Percentiles rank a stretch among this genome's conserved stretches.
Evolutionary conservation across 2,888 invertebrate species (phyloP).

Genomic region (Drosophila infuscata): DNA sequence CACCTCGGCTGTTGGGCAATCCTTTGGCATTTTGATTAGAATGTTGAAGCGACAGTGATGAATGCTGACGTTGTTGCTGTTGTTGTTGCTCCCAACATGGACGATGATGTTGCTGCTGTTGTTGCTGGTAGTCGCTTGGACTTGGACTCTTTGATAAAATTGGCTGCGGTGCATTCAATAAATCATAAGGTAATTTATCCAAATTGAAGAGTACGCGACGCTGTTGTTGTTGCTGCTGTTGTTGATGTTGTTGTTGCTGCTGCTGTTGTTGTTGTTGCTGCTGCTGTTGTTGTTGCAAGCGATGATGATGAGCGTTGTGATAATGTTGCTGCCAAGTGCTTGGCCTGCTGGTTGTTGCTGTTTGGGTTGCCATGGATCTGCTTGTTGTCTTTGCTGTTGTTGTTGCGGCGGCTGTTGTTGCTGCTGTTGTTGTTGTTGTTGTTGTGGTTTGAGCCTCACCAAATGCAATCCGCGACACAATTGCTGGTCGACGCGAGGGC

Average conservation of each 20-base stretch:
- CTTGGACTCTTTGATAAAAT: constrained; percentile 70
- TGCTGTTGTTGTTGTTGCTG: constrained; percentile 27
- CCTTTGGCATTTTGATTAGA: constrained; percentile 85
- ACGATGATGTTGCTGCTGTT: constrained; percentile 43
- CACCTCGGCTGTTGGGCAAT: constrained; percentile 84
- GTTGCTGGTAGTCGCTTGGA: constrained; percentile 62
- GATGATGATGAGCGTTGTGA: constrained; percentile 61
- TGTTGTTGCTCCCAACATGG: constrained; percentile 37
- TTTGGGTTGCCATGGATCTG: constrained; percentile 15
- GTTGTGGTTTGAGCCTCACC: constrained; percentile 78
- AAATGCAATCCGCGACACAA: constrained; percentile 83
- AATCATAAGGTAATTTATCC: constrained; percentile 84
- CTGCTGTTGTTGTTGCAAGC: constrained; percentile 43
- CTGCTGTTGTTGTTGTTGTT: constrained; percentile 34
- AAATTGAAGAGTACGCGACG: constrained; percentile 84
- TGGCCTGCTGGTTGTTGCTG: constrained; percentile 47
- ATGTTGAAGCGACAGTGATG: constrained; percentile 83
- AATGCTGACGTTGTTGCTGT: constrained; percentile 79
- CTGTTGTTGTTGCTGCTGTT: constrained; percentile 60
- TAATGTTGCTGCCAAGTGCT: constrained; percentile 70
- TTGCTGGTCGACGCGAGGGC: constrained; percentile 79
- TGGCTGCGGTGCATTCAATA: constrained; percentile 83
- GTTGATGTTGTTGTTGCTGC: constrained; percentile 50
- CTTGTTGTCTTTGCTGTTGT: constrained; percentile 35
- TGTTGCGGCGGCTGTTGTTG: constrained; percentile 1